phyloP scores from a whole-genome alignment of 2,888 invertebrate species.

The Margaritifera margaritifera region DNA sequence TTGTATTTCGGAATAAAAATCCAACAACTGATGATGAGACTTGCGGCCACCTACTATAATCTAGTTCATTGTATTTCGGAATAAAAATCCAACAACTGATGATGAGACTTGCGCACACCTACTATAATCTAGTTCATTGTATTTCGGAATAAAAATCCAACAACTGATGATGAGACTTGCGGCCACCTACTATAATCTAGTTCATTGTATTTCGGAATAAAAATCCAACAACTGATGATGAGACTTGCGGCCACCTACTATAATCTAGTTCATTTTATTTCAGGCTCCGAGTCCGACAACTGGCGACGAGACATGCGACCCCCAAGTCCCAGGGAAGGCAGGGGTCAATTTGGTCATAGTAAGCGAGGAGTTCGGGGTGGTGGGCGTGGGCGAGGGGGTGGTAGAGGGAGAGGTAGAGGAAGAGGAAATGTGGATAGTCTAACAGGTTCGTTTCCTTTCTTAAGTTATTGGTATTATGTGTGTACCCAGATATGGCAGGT shows the following conservation, averaged over 20 bases:
- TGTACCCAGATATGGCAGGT: too few species aligned
- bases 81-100: constrained; percentile 59
- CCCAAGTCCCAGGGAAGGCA: constrained; percentile 72
- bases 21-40: too few species aligned
- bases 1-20: too few species aligned
- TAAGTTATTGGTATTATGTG: not conserved
- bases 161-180: too few species aligned
- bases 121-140: too few species aligned
- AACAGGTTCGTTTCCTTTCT: constrained; percentile 27
- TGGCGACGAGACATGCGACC: constrained; percentile 62
- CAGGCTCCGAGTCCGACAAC: constrained; percentile 59
- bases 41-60: too few species aligned
- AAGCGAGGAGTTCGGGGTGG: constrained; percentile 68
- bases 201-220: too few species aligned
- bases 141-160: too few species aligned
- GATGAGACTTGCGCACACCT: constrained; percentile 59
- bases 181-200: too few species aligned
- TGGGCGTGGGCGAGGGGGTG: constrained; percentile 41
- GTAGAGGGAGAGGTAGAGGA: constrained; percentile 43
- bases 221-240: too few species aligned
- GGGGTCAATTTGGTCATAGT: constrained; percentile 74
- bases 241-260: too few species aligned
- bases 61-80: constrained; percentile 29
- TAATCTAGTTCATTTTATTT: not conserved
- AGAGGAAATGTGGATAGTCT: constrained; percentile 47